These are phyloP conservation scores for Drosophila robusta DNA, from an alignment of 2,888 invertebrate genomes.

Conservation along the genomic window DNA sequence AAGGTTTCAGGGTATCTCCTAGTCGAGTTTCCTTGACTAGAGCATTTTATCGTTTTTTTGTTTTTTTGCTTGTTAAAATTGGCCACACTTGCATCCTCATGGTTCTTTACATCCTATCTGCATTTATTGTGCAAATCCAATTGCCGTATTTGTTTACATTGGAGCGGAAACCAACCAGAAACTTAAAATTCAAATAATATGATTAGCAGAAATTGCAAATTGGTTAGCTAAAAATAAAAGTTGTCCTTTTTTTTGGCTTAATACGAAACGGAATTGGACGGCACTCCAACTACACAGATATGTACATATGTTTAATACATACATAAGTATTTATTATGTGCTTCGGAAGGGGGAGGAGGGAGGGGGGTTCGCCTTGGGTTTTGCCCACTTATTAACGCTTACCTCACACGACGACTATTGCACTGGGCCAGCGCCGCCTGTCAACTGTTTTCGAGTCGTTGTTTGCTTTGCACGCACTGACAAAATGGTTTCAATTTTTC, in stretches of 20 bases:
- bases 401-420: slow-evolving; percentile 50
- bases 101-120: background rate
- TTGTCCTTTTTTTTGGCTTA: slow-evolving; percentile 2
- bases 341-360: slow-evolving; percentile 4
- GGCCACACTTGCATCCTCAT: background rate
- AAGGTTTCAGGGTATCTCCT: too few species aligned
- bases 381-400: slow-evolving; percentile 47
- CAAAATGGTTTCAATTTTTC: slow-evolving; percentile 8
- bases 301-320: background rate
- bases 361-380: slow-evolving; percentile 19
- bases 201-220: background rate
- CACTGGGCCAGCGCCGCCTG: slow-evolving; percentile 25
- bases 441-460: slow-evolving; percentile 23
- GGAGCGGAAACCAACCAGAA: background rate
- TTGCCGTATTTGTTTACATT: background rate
- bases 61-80: background rate
- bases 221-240: background rate
- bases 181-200: background rate
- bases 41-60: background rate
- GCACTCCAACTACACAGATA: background rate
- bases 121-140: background rate
- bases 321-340: slow-evolving; percentile 42
- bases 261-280: too few species aligned
- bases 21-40: too few species aligned
- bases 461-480: slow-evolving; percentile 21